Percentiles rank a stretch among this genome's conserved stretches.
Evolutionary conservation across 2,113 vertebrate species (phyloP).

Genomic region (Tapirus terrestris): DNA sequence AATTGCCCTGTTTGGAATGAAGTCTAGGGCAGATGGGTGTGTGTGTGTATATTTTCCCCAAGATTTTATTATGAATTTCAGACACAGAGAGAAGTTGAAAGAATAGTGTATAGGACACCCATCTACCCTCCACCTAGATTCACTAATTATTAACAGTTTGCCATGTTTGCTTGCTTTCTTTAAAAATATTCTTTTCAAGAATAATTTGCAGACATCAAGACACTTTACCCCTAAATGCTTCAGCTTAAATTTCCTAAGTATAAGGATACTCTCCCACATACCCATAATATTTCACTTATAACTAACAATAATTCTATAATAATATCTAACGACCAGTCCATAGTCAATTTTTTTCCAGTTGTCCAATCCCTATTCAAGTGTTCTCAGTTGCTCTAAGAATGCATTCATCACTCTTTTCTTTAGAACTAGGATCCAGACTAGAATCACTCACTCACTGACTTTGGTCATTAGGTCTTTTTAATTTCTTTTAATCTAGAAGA

Average conservation of each 20-base stretch:
- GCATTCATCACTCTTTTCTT: background rate
- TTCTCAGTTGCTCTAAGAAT: background rate
- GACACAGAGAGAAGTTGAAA: background rate
- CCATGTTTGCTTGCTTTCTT: background rate
- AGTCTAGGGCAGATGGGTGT: background rate
- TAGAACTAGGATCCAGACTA: background rate
- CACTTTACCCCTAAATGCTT: background rate
- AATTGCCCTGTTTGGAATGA: background rate
- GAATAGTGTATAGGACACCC: background rate
- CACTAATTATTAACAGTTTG: background rate
- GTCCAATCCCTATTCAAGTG: background rate
- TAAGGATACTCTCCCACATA: background rate
- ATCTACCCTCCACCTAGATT: background rate
- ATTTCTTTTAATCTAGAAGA: background rate
- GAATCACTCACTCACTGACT: background rate
- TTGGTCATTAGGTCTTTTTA: background rate
- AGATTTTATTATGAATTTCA: background rate
- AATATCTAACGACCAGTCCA: background rate
- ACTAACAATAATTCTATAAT: background rate
- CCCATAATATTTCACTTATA: background rate
- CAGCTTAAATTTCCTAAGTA: background rate
- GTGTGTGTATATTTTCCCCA: background rate
- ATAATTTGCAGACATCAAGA: background rate
- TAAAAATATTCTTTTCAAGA: slow-evolving; percentile 4
- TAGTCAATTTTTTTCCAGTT: background rate